These are phyloP conservation scores for Chelon auratus DNA, from an alignment of 2,797 vertebrate genomes.

Conservation along the genomic window DNA sequence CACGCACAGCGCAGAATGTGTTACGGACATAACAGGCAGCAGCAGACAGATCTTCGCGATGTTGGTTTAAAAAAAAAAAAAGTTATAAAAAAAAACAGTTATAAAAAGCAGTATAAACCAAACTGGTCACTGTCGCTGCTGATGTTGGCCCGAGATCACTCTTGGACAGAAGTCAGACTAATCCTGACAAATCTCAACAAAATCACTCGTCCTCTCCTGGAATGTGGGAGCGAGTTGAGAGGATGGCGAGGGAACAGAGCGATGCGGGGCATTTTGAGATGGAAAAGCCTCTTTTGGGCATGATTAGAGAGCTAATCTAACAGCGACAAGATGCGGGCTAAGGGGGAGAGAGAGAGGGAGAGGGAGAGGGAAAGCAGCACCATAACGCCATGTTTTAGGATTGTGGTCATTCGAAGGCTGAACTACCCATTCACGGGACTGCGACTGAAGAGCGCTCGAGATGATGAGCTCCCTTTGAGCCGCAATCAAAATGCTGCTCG, in stretches of 20 bases:
- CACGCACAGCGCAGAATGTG: constrained; percentile 15
- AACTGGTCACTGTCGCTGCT: constrained; percentile 11
- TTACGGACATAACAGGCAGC: constrained; percentile 13
- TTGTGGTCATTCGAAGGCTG: constrained; percentile 65
- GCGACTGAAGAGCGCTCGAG: constrained; percentile 73
- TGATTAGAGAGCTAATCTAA: constrained; percentile 72
- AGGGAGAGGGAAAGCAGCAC: constrained; percentile 27
- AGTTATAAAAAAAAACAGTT: too few relatives aligned
- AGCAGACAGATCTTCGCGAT: not conserved
- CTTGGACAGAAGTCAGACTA: constrained; percentile 50
- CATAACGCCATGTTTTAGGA: constrained; percentile 66
- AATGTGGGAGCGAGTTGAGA: constrained; percentile 37
- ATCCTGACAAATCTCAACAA: constrained; percentile 59
- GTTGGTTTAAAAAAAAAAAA: too few relatives aligned
- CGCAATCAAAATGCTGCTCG: constrained; percentile 77
- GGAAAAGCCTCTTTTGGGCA: constrained; percentile 70
- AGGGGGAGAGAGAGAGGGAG: constrained; percentile 11
- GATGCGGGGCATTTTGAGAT: constrained; percentile 53
- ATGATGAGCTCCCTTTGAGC: constrained; percentile 81
- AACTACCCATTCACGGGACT: constrained; percentile 60
- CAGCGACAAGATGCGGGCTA: constrained; percentile 28
- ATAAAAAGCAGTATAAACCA: too few relatives aligned
- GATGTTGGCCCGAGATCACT: constrained; percentile 45
- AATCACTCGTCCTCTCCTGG: constrained; percentile 35
- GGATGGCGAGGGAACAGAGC: constrained; percentile 34